Percentiles rank a stretch among this genome's conserved stretches.
Conservation (phyloP, 2,113 vertebrate species). For the Ceyx melanurus region DNA sequence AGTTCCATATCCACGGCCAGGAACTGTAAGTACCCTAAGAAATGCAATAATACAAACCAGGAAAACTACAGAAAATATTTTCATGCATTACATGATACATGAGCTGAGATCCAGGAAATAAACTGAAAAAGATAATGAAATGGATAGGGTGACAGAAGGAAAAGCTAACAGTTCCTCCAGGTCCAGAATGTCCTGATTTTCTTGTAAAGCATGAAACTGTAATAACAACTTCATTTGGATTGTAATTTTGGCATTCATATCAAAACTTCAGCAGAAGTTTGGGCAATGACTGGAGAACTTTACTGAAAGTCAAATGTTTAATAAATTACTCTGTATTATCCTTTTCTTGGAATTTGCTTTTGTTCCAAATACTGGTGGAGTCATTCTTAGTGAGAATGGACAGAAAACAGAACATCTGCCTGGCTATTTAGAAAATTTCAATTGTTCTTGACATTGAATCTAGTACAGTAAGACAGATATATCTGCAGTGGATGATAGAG, state of each 20-base stretch:
- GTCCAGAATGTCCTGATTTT: neutral
- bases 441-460: neutral
- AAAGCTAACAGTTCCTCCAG: neutral
- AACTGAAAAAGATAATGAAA: neutral
- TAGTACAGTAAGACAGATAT: neutral
- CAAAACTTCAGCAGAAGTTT: conserved; percentile 5
- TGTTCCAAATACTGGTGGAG: neutral
- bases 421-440: neutral
- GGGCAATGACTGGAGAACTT: neutral
- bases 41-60: neutral
- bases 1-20: conserved; percentile 94
- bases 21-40: conserved; percentile 86
- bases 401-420: conserved; percentile 3
- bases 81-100: neutral
- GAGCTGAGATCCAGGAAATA: neutral
- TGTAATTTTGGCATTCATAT: neutral
- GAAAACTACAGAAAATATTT: neutral
- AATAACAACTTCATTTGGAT: neutral
- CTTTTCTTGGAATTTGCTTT: neutral
- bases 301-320: neutral
- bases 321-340: conserved; percentile 3
- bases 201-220: neutral
- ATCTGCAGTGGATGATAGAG: neutral
- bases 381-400: neutral
- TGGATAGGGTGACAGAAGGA: neutral